A percentile compares a stretch with the other conserved stretches of the same genome.
Conservation (phyloP, 2,888 invertebrate genomes). For the Amphipyra berbera region DNA sequence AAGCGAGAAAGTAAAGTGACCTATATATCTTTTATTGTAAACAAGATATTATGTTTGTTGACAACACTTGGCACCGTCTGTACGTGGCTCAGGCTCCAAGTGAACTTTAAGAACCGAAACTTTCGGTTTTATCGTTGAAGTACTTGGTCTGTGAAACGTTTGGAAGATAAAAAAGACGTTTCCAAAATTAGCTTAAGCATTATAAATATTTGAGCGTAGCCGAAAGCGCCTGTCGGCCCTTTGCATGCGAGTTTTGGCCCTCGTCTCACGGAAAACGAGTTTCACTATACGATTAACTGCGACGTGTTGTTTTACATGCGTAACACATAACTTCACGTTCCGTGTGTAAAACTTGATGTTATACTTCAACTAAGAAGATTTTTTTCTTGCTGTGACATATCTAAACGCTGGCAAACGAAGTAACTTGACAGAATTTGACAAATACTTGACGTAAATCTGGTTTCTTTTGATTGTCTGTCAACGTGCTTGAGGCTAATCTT, state of each 20-base stretch:
- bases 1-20: slow-evolving; percentile 55
- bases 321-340: slow-evolving; percentile 56
- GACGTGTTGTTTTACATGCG: slow-evolving; percentile 48
- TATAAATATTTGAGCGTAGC: slow-evolving; percentile 27
- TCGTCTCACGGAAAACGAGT: slow-evolving; percentile 74
- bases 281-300: slow-evolving; percentile 62
- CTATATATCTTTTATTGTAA: slow-evolving; percentile 60
- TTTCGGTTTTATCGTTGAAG: slow-evolving; percentile 20
- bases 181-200: slow-evolving; percentile 23
- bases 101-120: slow-evolving; percentile 19
- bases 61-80: slow-evolving; percentile 50
- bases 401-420: too few relatives aligned
- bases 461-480: too few relatives aligned
- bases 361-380: slow-evolving; percentile 26
- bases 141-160: slow-evolving; percentile 1
- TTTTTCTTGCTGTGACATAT: slow-evolving; percentile 27
- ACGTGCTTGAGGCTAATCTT: too few relatives aligned
- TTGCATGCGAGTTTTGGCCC: slow-evolving; percentile 68
- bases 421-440: too few relatives aligned
- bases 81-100: slow-evolving; percentile 20
- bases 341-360: slow-evolving; percentile 40
- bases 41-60: slow-evolving; percentile 50
- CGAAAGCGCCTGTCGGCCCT: slow-evolving; percentile 47
- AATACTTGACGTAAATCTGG: too few relatives aligned
- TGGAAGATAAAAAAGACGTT: slow-evolving; percentile 9